Evolutionary conservation across 2,888 invertebrate species (phyloP), one percentile per base, ranked within the genome.

Genomic region (Agelastica alni): DNA sequence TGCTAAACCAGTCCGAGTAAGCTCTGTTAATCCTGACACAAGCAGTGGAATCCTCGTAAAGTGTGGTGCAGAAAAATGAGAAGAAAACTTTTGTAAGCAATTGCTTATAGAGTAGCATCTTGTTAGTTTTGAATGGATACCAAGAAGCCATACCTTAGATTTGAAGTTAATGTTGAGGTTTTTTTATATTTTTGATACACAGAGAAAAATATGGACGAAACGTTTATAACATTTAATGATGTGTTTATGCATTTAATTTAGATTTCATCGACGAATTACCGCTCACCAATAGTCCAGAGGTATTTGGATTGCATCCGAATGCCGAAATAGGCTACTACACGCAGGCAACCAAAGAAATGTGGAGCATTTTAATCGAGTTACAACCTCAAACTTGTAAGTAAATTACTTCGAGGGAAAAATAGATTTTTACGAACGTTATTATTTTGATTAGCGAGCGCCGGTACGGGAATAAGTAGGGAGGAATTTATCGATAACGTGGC

Each of bases 291-390:
- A 87, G 89, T 7, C 95, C 95, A 2, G 92, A 92, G 73, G 93
- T 95, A 49, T 93, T 95, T 78, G 96, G 96, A 5, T 78, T 96
- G 43, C 93, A 96, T 78, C 87, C 93, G n/a, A 96, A 96, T 79
- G 94, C 94, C 0, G 95, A 96, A 81, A 95, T 95, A 71, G 93
- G 93, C 4, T 95, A 94, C 78, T 94, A 93, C 76, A 93, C 93
- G 47, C 86, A 88, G 73, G 89, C 93, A 0, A 89, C 91, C 6
- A 86, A 88, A 64, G 88, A 87, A 71, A 91, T 96, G 81, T 95
- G 94, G 93, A 78, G 76, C 34, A 86, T 91, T 72, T 83, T 96
- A 62, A 88, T 93, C 61, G 91, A 94, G 67, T 77, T 95, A 34
- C 95, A 96, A 73, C 95, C 95, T 7, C 93, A 93, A 79, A 89